Percentiles rank a stretch among this genome's conserved stretches.
These are phyloP conservation scores for Elgonia sp. DNA, from an alignment of 2,888 invertebrate species.

Conservation along the genomic window DNA sequence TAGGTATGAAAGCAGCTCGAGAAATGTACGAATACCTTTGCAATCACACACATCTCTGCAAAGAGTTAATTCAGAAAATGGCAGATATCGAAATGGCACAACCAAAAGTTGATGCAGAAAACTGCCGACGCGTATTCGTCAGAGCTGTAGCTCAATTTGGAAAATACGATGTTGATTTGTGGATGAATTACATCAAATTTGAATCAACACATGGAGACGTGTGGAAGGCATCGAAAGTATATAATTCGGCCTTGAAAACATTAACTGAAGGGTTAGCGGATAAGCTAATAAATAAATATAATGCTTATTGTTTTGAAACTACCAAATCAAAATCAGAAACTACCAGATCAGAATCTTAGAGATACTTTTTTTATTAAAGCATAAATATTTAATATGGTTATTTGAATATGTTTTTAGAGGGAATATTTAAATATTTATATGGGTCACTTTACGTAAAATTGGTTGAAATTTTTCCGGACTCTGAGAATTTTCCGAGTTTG, in stretches of 20 bases:
- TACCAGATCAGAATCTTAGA: too few relatives aligned
- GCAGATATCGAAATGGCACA: slow-evolving; percentile 87
- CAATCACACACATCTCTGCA: slow-evolving; percentile 88
- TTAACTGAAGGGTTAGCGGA: slow-evolving; percentile 82
- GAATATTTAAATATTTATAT: too few relatives aligned
- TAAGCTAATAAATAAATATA: too few relatives aligned
- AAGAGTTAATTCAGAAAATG: slow-evolving; percentile 90
- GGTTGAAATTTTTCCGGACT: too few relatives aligned
- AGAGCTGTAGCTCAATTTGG: slow-evolving; percentile 91
- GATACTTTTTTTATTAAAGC: too few relatives aligned
- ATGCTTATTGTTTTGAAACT: too few relatives aligned
- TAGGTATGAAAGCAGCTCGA: slow-evolving; percentile 89
- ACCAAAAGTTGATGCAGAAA: slow-evolving; percentile 83
- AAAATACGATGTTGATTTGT: slow-evolving; percentile 89
- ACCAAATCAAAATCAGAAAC: too few relatives aligned
- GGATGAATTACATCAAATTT: slow-evolving; percentile 92
- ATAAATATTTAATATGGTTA: too few relatives aligned
- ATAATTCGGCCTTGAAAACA: slow-evolving; percentile 89
- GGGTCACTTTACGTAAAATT: too few relatives aligned
- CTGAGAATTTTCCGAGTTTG: too few relatives aligned
- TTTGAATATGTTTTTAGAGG: too few relatives aligned
- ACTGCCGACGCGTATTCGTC: slow-evolving; percentile 88
- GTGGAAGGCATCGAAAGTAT: slow-evolving; percentile 88
- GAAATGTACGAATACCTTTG: slow-evolving; percentile 89
- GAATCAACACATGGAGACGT: slow-evolving; percentile 90